These are phyloP conservation scores for Melanogrammus aeglefinus DNA, from an alignment of 2,797 vertebrate species.

Conservation along the genomic window DNA sequence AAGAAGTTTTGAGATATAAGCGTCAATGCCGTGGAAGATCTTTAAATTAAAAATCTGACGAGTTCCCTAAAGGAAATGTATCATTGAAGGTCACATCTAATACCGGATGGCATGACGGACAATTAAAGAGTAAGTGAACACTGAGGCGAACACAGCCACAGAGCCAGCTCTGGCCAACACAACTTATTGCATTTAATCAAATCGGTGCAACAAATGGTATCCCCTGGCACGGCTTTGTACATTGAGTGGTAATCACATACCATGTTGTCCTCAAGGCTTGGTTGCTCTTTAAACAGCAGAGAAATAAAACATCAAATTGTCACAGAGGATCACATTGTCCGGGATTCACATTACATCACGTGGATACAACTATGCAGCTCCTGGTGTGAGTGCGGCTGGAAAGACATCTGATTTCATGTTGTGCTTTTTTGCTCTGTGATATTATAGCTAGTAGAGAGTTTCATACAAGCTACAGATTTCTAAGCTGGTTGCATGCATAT, in stretches of 20 bases:
- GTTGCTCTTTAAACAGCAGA: slow-evolving; percentile 23
- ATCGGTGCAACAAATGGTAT: background rate
- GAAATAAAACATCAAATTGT: slow-evolving; percentile 35
- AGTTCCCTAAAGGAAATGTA: background rate
- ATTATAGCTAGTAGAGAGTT: slow-evolving; percentile 22
- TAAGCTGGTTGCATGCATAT: slow-evolving; percentile 53
- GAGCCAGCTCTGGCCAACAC: background rate
- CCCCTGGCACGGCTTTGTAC: background rate
- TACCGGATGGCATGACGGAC: background rate
- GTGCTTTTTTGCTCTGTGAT: slow-evolving; percentile 47
- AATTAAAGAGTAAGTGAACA: background rate
- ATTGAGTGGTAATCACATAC: background rate
- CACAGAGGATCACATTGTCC: slow-evolving; percentile 59
- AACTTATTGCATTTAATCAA: slow-evolving; percentile 1
- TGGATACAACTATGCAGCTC: slow-evolving; percentile 41
- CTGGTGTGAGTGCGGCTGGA: slow-evolving; percentile 42
- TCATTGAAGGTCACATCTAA: background rate
- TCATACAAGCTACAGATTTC: slow-evolving; percentile 25
- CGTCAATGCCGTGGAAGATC: background rate
- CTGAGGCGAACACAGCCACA: background rate
- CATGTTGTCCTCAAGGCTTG: slow-evolving; percentile 21
- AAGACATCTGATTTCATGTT: slow-evolving; percentile 48
- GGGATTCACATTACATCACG: slow-evolving; percentile 52
- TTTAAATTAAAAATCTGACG: background rate
- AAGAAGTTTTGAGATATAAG: background rate